Percentiles rank a stretch among this genome's conserved stretches.
Conservation (phyloP, 2,113 vertebrate genomes). For the Halcyon malimbica region DNA sequence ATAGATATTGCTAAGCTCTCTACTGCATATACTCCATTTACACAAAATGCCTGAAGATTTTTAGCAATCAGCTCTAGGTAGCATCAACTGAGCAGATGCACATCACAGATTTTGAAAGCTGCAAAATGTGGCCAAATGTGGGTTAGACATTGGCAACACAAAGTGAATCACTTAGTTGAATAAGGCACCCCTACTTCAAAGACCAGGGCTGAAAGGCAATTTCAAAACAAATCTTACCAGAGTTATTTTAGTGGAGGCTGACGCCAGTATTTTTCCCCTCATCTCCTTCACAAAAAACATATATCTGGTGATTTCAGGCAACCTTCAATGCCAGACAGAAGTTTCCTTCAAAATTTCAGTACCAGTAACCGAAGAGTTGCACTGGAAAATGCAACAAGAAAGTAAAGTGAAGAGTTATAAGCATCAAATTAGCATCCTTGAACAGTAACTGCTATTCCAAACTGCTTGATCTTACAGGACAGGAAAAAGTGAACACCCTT, state of each 20-base stretch:
- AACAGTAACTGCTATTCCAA: background rate
- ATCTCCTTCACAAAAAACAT: background rate
- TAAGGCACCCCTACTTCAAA: rapidly evolving
- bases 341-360: background rate
- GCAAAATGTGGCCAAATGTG: background rate
- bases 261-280: background rate
- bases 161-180: background rate
- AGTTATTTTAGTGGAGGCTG: background rate
- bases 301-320: background rate
- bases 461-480: background rate
- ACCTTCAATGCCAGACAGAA: background rate
- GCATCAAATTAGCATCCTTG: background rate
- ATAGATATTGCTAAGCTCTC: background rate
- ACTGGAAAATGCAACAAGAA: background rate
- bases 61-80: background rate
- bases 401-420: background rate
- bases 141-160: background rate
- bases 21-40: background rate
- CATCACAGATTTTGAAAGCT: background rate
- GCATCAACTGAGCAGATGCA: background rate
- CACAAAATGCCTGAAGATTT: background rate
- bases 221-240: background rate
- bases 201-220: background rate
- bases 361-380: background rate
- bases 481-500: background rate